These are phyloP conservation scores for Paguma larvata DNA, from an alignment of 2,797 vertebrate genomes.

Conservation along the genomic window DNA sequence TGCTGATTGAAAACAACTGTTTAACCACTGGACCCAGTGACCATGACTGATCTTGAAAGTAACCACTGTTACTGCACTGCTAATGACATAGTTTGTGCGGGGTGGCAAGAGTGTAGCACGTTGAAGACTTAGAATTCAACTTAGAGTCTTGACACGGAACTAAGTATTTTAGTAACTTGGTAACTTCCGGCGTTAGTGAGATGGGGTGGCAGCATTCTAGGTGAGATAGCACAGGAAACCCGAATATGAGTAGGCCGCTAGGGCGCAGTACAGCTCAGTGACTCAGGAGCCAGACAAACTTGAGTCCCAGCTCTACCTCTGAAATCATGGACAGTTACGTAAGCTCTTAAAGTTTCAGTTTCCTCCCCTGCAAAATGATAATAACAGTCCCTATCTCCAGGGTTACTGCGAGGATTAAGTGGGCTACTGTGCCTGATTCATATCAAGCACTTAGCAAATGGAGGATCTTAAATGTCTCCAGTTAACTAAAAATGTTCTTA, in stretches of 20 bases:
- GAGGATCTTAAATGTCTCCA: not conserved
- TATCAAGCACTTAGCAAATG: not conserved
- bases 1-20: not conserved
- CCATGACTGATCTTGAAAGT: not conserved
- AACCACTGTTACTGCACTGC: not conserved
- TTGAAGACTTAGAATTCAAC: not conserved
- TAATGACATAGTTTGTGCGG: not conserved
- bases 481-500: not conserved
- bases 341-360: not conserved
- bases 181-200: not conserved
- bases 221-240: not conserved
- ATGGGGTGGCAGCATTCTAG: not conserved
- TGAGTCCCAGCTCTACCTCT: not conserved
- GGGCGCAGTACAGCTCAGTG: not conserved
- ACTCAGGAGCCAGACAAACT: not conserved
- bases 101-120: not conserved
- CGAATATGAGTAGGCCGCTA: not conserved
- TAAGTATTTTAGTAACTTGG: not conserved
- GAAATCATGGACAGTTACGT: not conserved
- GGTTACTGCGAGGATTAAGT: not conserved
- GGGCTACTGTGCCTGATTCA: not conserved
- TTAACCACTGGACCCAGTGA: not conserved
- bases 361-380: conserved; percentile 11
- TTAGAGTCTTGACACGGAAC: too few species aligned
- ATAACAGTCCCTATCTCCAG: not conserved